Percentiles rank a stretch among this genome's conserved stretches.
phyloP scores from a whole-genome alignment of 2,113 vertebrate species.

The Hemicordylus capensis region DNA sequence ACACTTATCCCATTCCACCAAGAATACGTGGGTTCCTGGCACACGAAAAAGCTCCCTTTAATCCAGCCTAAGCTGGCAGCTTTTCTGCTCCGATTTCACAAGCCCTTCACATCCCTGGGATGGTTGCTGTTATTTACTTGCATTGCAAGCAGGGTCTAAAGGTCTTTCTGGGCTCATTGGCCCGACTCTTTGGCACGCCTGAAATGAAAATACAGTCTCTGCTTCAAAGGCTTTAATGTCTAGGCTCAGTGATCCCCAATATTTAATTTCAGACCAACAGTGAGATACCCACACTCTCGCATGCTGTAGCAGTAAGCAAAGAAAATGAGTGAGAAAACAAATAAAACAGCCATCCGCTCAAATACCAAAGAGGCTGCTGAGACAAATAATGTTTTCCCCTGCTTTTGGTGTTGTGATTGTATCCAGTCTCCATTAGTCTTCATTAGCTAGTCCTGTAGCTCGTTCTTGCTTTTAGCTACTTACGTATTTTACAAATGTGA shows the following conservation, averaged over 20 bases:
- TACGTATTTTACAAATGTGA: slow-evolving; percentile 6
- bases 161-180: not conserved
- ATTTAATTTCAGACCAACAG: slow-evolving; percentile 43
- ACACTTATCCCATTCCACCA: not conserved
- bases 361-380: slow-evolving; percentile 61
- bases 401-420: slow-evolving; percentile 42
- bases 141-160: not conserved
- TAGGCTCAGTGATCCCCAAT: slow-evolving; percentile 2
- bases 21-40: not conserved
- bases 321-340: slow-evolving; percentile 72
- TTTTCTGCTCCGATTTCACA: not conserved
- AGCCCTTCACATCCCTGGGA: not conserved
- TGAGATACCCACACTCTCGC: slow-evolving; percentile 59
- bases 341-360: slow-evolving; percentile 66
- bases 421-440: slow-evolving; percentile 64
- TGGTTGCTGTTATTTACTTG: slow-evolving; percentile 8
- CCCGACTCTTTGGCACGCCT: not conserved
- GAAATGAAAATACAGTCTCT: slow-evolving; percentile 15
- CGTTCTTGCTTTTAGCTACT: slow-evolving; percentile 61
- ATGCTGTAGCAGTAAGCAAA: slow-evolving; percentile 36
- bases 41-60: not conserved
- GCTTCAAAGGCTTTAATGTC: slow-evolving; percentile 8
- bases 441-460: slow-evolving; percentile 65
- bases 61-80: not conserved
- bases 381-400: slow-evolving; percentile 73